A percentile compares a stretch with the other conserved stretches of the same genome.
Conservation (phyloP, 2,888 invertebrate species). For the Stenoptilia bipunctidactyla region DNA sequence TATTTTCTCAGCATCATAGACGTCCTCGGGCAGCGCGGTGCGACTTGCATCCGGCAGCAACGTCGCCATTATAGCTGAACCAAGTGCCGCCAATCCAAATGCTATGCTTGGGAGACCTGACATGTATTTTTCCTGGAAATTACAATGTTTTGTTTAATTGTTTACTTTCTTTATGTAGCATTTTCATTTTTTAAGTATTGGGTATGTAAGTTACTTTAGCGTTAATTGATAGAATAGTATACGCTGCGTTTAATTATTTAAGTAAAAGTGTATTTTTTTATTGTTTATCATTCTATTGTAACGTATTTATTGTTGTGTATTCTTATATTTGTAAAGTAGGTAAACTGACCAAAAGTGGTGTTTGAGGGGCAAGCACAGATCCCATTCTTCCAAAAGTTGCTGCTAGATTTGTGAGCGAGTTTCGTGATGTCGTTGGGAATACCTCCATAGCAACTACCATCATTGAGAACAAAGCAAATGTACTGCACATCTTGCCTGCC, state of each 20-base stretch:
- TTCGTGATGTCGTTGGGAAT: constrained; percentile 77
- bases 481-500: constrained; percentile 76
- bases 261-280: too few species aligned
- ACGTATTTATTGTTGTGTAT: too few species aligned
- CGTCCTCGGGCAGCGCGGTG: constrained; percentile 37
- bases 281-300: too few species aligned
- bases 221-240: too few species aligned
- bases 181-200: too few species aligned
- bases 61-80: constrained; percentile 39
- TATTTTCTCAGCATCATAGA: constrained; percentile 40
- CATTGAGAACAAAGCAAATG: constrained; percentile 74
- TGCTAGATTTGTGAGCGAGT: constrained; percentile 75
- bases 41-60: constrained; percentile 49
- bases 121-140: constrained; percentile 42
- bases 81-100: constrained; percentile 43
- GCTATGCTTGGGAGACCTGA: constrained; percentile 42
- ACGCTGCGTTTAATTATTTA: too few species aligned
- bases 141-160: too few species aligned
- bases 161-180: too few species aligned
- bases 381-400: constrained; percentile 76
- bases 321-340: too few species aligned
- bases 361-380: constrained; percentile 75
- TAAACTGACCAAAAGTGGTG: constrained; percentile 71
- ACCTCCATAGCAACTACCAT: constrained; percentile 78
- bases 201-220: too few species aligned